Evolutionary conservation across 2,888 invertebrate genomes (phyloP).

Genomic region (Caradrina kadenii): DNA sequence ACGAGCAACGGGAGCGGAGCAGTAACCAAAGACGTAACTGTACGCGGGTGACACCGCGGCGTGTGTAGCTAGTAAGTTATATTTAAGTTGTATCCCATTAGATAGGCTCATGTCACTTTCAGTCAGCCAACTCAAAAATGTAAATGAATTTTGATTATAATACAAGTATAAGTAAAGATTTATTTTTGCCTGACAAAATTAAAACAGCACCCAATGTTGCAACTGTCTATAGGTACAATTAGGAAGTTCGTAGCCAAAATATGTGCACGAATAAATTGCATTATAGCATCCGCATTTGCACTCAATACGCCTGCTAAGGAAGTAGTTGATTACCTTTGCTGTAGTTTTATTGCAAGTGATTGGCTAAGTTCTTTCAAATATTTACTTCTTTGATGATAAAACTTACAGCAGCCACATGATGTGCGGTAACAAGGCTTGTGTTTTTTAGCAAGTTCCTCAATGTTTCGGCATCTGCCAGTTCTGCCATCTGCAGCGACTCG

Average conservation of each 20-base stretch:
- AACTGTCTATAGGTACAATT: too few species aligned
- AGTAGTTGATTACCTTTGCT: constrained; percentile 42
- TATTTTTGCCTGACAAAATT: too few species aligned
- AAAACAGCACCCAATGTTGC: too few species aligned
- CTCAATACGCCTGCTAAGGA: constrained; percentile 26
- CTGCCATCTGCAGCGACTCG: constrained; percentile 94
- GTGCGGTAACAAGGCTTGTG: constrained; percentile 95
- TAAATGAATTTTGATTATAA: too few species aligned
- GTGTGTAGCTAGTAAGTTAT: too few species aligned
- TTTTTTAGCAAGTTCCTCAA: constrained; percentile 94
- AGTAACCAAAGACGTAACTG: too few species aligned
- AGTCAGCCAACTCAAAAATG: too few species aligned
- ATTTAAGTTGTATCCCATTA: too few species aligned
- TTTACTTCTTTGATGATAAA: constrained; percentile 24
- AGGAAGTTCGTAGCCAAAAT: background rate
- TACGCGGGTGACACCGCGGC: too few species aligned
- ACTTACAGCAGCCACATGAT: constrained; percentile 75
- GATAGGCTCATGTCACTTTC: background rate
- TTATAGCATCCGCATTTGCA: constrained; percentile 43
- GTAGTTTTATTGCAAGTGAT: constrained; percentile 26
- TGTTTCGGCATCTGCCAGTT: constrained; percentile 92
- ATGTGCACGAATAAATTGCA: constrained; percentile 4
- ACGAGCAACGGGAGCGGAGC: too few species aligned
- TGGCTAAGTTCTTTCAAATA: constrained; percentile 31
- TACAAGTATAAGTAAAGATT: too few species aligned